Conservation (phyloP, 2,113 vertebrate species). For the Apistogramma diplotaenia region DNA sequence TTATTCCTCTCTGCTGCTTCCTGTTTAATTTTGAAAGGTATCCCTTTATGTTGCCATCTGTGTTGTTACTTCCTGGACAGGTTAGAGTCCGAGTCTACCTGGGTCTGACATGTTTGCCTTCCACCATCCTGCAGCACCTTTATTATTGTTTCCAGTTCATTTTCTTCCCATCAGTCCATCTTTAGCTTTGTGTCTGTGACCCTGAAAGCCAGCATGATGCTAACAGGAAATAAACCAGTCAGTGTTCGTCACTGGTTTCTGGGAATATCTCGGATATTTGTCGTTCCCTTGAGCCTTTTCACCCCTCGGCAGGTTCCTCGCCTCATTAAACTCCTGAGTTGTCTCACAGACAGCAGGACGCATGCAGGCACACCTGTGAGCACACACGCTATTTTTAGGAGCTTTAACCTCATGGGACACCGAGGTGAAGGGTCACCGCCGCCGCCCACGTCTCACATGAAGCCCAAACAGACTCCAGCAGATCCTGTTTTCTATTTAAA, state of each 20-base stretch:
- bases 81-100: not conserved
- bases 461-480: slow-evolving; percentile 42
- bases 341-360: not conserved
- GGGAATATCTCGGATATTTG: slow-evolving; percentile 33
- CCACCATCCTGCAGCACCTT: not conserved
- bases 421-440: slow-evolving; percentile 22
- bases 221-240: not conserved
- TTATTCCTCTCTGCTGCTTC: not conserved
- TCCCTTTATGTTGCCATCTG: not conserved
- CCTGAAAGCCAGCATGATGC: not conserved
- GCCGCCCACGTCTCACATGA: slow-evolving; percentile 36
- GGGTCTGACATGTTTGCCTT: not conserved
- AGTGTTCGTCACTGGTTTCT: not conserved
- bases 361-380: slow-evolving; percentile 41
- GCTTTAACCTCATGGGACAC: not conserved
- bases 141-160: not conserved
- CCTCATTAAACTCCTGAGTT: slow-evolving; percentile 58
- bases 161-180: not conserved
- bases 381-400: slow-evolving; percentile 64
- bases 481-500: slow-evolving; percentile 65
- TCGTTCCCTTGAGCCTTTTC: not conserved
- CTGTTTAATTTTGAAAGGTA: not conserved
- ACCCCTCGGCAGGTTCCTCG: slow-evolving; percentile 22
- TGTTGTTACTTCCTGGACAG: not conserved
- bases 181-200: not conserved